Base-by-base conservation (phyloP, 2,797 vertebrate species). In the Dryobates pubescens region DNA sequence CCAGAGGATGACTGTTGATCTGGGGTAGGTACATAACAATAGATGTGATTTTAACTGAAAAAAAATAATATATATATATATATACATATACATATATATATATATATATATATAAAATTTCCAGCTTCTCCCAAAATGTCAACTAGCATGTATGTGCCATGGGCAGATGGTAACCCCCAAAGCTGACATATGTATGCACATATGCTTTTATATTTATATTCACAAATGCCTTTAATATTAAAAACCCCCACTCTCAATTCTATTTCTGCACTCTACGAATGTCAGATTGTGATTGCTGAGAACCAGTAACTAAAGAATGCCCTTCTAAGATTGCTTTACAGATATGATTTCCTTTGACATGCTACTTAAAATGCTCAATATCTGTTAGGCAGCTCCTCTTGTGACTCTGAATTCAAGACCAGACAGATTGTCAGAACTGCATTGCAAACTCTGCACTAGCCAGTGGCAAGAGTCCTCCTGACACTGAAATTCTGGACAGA, bases 161-260 rank as follows among this genome's bases (percentile, higher is more conserved):
- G 26, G 58, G 38, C 81, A 94, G 81, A 88, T 82, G 93, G 82
- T 23, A 85, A n/a, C 41, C 41, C 19, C 19, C 29, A 38, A 77
- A 65, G 36, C 15, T 92, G 72, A 84, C 71, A 90, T 68, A 92
- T 84, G 71, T 38, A 83, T 65, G 56, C n/a, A 86, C 76, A 88
- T 88, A 95, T 64, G 64, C 16, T 93, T 90, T 84, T 51, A 73
- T 88, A 90, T 57, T 86, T 88, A 17, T 86, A 82, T 70, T 86
- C 73, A 79, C 6, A 90, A 90, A 82, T 51, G 5, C 18, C 6
- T 87, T 92, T 85, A 90, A 74, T 77, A 80, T 64, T 58, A 62
- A 77, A 76, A 88, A 56, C 87, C 38, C 5, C 15, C 30, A 71
- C 12, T 73, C 18, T 71, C 78, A 84, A 87, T 68, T 85, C 38